Base-by-base conservation (phyloP, 2,888 invertebrate genomes). In the Rotaria macrura region DNA sequence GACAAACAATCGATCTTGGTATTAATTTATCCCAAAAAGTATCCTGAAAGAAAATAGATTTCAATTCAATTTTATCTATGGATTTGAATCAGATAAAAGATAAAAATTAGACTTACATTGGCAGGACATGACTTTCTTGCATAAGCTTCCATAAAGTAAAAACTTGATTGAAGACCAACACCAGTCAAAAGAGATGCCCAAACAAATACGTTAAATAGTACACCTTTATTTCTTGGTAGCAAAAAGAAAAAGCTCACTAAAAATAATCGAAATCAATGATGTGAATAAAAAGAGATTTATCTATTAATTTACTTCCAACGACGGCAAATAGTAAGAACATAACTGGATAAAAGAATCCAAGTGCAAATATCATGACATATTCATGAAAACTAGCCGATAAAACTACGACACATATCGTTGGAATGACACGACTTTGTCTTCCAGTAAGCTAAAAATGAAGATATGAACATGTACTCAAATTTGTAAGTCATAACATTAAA, bases 351-450 rank as follows among this genome's bases (percentile, higher is more conserved):
- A 95, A 95, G 90, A 95, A 94, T 54, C 95, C 93, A 88, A 96
- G 93, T 0, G 94, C 93, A 84, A 95, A 92, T 1, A 93, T 93
- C 49, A 97, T 90, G 85, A 96, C 93, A 90, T 95, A 94, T 90
- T 97, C 97, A 90, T 97, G 97, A 87, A 95, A 94, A 2, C 95
- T 88, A 0, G 96, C 94, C 0, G 97, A 97, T 23, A 95, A 91
- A 89, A 94, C 89, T 88, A 96, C 95, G 0, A 95, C 95, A 12
- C 92, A 89, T 2, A 93, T 89, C 88, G 93, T 93, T 0, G 94
- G 92, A 0, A 93, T 87, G 0, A 90, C 85, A 84, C 88, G 85
- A 34, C 87, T 87, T 43, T 87, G 85, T 72, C 47, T 38, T 84
- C 34, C 25, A 54, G n/a, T 57, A 57, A 86, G 25, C 84, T 85